Conservation (phyloP, 2,888 invertebrate species). For the Salpingus planirostris region DNA sequence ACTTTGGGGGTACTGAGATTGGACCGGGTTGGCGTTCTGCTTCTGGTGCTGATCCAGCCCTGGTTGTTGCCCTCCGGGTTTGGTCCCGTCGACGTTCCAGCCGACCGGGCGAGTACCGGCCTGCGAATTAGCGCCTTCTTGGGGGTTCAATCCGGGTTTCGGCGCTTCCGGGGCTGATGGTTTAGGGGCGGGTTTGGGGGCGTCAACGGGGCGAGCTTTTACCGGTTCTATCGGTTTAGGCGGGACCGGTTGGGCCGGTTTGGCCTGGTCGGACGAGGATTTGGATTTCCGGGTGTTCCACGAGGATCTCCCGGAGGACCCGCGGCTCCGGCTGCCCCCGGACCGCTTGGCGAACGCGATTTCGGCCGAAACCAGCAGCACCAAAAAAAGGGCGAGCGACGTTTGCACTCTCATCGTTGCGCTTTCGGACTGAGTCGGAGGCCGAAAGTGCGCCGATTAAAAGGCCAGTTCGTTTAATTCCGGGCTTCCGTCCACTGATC, state of each 20-base stretch:
- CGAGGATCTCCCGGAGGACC: conserved; percentile 8
- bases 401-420: conserved; percentile 5
- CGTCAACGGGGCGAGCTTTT: no score
- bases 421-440: no score
- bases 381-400: conserved; percentile 1
- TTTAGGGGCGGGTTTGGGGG: conserved; percentile 3
- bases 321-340: conserved; percentile 9
- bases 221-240: no score
- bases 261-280: no score
- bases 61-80: neutral
- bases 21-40: conserved; percentile 10
- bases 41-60: neutral
- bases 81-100: conserved; percentile 22
- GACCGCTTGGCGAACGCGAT: no score
- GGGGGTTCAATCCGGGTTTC: conserved; percentile 4
- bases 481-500: conserved; percentile 5
- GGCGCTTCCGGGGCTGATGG: conserved; percentile 15
- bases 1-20: conserved; percentile 4
- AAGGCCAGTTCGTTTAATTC: conserved; percentile 6
- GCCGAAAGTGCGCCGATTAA: no score
- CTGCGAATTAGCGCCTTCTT: conserved; percentile 6
- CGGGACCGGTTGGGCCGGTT: no score
- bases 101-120: conserved; percentile 17
- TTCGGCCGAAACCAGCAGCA: no score
- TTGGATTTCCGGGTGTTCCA: no score